phyloP scores from a whole-genome alignment of 2,888 invertebrate species.

The Tricholauxania praeusta region DNA sequence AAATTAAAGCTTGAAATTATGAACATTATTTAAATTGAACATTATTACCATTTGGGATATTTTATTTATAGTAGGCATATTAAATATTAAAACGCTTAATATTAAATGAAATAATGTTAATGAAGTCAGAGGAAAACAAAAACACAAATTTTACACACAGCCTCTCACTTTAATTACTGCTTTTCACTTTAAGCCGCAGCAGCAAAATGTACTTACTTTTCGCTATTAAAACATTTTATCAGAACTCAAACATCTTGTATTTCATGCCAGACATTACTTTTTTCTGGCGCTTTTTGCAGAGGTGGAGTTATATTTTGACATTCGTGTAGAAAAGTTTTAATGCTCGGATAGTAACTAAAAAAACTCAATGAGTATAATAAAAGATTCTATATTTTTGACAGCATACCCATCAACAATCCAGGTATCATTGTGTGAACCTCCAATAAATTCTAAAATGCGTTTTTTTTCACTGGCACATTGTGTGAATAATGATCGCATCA shows the following conservation, averaged over 20 bases:
- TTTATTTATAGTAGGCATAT: no score
- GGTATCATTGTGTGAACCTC: conserved; percentile 94
- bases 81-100: no score
- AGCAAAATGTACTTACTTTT: neutral
- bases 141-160: conserved; percentile 23
- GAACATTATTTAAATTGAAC: no score
- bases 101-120: no score
- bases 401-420: conserved; percentile 88
- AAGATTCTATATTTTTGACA: neutral
- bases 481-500: conserved; percentile 86
- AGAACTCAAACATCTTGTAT: conserved; percentile 58
- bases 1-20: conserved; percentile 24
- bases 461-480: conserved; percentile 82
- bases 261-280: conserved; percentile 66
- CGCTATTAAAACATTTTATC: neutral
- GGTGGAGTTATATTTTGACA: conserved; percentile 62
- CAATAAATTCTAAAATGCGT: conserved; percentile 80
- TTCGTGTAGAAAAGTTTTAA: conserved; percentile 62
- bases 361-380: conserved; percentile 17
- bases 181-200: no score
- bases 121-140: conserved; percentile 8
- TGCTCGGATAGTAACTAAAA: conserved; percentile 65
- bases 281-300: conserved; percentile 65
- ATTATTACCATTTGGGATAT: no score
- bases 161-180: conserved; percentile 3